Evolutionary conservation across 1,140 invertebrate species (phyloP), one percentile per base, ranked within the genome.

Genomic region (Apis florea): DNA sequence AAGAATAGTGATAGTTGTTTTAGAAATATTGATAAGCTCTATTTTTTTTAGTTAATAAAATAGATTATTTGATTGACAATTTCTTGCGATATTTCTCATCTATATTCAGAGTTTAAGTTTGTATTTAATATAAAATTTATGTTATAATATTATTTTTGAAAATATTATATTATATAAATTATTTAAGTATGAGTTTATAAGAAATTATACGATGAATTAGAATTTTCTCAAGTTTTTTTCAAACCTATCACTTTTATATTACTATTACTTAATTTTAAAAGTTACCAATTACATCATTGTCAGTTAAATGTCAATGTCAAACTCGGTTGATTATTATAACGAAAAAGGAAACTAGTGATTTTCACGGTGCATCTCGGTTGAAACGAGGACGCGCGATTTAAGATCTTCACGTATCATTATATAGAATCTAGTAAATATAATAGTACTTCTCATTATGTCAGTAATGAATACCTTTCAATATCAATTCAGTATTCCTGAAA

Each of bases 241-340:
- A 40, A 40, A 40, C 0, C 0, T 40, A 40, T 40, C 6, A 40
- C 0, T 40, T 40, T 40, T 40, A 40, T 6, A 40, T 40, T 40
- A 40, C 53, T 17, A 67, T 63, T 47, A 70, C 63, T 53, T 79
- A 79, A 47, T 56, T n/a, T 15, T n/a, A 56, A 73, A 49, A 64
- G 61, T 64, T 53, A 26, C 59, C 17, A 40, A 63, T 79, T 64
- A 73, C 51, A 17, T 4, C 12, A n/a, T 17, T 26, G 24, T 47
- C 31, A n/a, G 61, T 49, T 75, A 80, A 80, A 80, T 80, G 79
- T 80, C 79, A 80, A 80, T 80, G 79, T 80, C 79, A 80, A 80
- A 8, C 3, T 2, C 26, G 26, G 24, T 19, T 58, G 61, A 80
- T 74, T 31, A 15, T 17, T 51, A 40, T 49, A 53, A 66, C 53